Evolutionary conservation across 2,113 vertebrate species (phyloP).

Genomic region (Xenotilapia caudafasciata): DNA sequence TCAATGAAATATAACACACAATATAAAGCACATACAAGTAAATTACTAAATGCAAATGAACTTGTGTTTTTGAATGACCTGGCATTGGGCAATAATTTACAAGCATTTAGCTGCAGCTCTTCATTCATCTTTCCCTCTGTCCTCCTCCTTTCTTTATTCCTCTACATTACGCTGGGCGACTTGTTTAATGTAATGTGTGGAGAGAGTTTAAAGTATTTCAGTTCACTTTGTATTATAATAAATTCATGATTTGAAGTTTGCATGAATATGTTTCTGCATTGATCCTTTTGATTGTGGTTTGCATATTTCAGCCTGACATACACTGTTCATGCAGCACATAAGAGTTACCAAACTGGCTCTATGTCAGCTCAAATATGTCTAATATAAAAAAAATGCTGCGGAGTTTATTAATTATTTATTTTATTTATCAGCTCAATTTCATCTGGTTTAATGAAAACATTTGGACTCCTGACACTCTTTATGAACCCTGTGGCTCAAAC

Average conservation of each 20-base stretch:
- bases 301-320: neutral
- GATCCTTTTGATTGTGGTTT: neutral
- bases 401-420: neutral
- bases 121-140: neutral
- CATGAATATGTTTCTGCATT: neutral
- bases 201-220: neutral
- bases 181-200: neutral
- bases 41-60: neutral
- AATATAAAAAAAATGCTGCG: rapidly evolving
- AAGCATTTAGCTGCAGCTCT: neutral
- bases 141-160: neutral
- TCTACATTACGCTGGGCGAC: neutral
- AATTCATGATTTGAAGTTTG: neutral
- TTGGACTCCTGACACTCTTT: neutral
- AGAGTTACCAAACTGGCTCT: neutral
- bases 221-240: neutral
- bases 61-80: neutral
- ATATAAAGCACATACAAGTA: neutral
- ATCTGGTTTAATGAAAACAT: neutral
- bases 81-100: neutral
- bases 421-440: neutral
- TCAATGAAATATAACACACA: neutral
- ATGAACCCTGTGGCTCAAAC: neutral
- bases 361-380: neutral
- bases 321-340: neutral